A percentile compares a stretch with the other conserved stretches of the same genome.
phyloP scores from a whole-genome alignment of 2,888 invertebrate genomes.

The Lissocephala sabroskyi region DNA sequence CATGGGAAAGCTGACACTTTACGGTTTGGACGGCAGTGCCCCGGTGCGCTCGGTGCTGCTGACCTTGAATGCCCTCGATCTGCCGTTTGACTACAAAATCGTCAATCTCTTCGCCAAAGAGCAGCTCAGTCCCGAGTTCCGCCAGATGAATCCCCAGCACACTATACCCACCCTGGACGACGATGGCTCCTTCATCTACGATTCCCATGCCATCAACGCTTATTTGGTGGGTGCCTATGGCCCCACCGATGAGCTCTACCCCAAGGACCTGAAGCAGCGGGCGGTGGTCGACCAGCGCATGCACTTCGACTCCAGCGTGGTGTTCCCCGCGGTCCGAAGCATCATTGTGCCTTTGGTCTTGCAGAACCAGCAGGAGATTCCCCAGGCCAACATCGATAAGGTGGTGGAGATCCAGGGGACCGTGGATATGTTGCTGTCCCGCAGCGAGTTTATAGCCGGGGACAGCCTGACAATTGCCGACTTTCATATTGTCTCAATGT shows the following conservation, averaged over 20 bases:
- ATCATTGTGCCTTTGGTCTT: slow-evolving; percentile 8
- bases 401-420: slow-evolving; percentile 19
- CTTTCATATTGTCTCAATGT: slow-evolving; percentile 28
- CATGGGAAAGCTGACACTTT: slow-evolving; percentile 53
- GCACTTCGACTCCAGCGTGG: slow-evolving; percentile 17
- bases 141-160: slow-evolving; percentile 54
- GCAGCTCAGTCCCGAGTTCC: slow-evolving; percentile 29
- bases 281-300: slow-evolving; percentile 47
- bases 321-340: slow-evolving; percentile 4
- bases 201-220: slow-evolving; percentile 53
- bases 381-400: slow-evolving; percentile 11
- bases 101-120: slow-evolving; percentile 56
- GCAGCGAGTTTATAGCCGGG: slow-evolving; percentile 28
- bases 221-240: slow-evolving; percentile 53
- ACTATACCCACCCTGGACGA: slow-evolving; percentile 54
- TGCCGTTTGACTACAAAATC: slow-evolving; percentile 46
- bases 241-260: slow-evolving; percentile 46
- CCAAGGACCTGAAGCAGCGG: slow-evolving; percentile 47
- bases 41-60: slow-evolving; percentile 57
- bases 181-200: slow-evolving; percentile 39
- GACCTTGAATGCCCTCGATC: slow-evolving; percentile 48
- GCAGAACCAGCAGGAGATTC: slow-evolving; percentile 11
- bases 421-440: slow-evolving; percentile 31
- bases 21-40: slow-evolving; percentile 51
- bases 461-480: slow-evolving; percentile 38